Percentiles rank a stretch among this genome's conserved stretches.
Conservation (phyloP, 2,113 vertebrate species). For the Podiceps cristatus region DNA sequence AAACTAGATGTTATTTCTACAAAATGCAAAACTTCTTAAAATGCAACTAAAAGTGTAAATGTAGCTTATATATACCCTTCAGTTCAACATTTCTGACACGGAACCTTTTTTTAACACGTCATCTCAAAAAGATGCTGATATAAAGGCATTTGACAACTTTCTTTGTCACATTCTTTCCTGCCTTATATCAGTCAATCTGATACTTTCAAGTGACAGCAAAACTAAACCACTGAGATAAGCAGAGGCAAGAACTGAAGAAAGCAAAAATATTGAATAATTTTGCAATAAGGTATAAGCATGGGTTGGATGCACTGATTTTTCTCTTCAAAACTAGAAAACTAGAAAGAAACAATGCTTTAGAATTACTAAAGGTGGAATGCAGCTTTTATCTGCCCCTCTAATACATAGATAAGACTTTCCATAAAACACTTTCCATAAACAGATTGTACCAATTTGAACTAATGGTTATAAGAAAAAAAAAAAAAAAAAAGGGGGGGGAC, state of each 20-base stretch:
- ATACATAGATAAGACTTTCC: not conserved
- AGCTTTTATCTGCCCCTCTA: not conserved
- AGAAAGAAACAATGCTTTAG: not conserved
- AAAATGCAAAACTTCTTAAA: not conserved
- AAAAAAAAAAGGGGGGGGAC: too few relatives aligned
- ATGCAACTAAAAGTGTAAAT: not conserved
- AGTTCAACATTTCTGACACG: accelerated
- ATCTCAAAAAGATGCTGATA: not conserved
- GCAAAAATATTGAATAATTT: conserved; percentile 4
- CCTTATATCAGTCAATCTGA: not conserved
- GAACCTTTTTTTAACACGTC: not conserved
- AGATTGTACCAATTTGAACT: not conserved
- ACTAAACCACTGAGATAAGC: not conserved
- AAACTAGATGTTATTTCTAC: not conserved
- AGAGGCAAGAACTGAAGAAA: not conserved
- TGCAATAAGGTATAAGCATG: not conserved
- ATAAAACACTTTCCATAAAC: not conserved
- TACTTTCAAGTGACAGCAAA: not conserved
- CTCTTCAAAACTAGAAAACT: not conserved
- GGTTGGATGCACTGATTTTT: not conserved
- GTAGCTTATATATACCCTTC: not conserved
- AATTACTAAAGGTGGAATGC: not conserved
- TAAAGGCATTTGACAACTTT: not conserved
- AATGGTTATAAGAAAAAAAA: not conserved
- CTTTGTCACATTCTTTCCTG: conserved; percentile 5